Evolutionary conservation across 2,888 invertebrate species (phyloP).

Genomic region (Tetramorium bicarinatum): DNA sequence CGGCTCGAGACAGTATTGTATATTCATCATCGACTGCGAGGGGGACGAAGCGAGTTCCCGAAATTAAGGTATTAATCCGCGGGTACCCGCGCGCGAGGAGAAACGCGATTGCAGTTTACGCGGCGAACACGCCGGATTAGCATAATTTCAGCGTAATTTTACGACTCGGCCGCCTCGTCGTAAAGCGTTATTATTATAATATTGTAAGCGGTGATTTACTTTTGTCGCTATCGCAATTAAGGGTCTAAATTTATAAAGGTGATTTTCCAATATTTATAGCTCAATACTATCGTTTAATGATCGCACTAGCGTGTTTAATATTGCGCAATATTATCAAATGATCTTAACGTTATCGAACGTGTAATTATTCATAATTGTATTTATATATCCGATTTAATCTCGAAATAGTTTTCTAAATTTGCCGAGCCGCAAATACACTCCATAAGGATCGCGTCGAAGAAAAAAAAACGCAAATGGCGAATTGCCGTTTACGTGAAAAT

Average conservation of each 20-base stretch:
- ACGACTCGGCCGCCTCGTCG: slow-evolving; percentile 32
- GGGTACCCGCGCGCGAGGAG: slow-evolving; percentile 33
- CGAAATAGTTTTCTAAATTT: neutral
- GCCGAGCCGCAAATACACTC: neutral
- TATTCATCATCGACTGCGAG: slow-evolving; percentile 55
- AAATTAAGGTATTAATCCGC: slow-evolving; percentile 59
- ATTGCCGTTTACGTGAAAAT: neutral
- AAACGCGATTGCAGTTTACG: slow-evolving; percentile 37
- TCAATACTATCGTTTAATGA: slow-evolving; percentile 13
- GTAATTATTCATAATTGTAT: slow-evolving; percentile 24
- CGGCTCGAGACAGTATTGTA: slow-evolving; percentile 57
- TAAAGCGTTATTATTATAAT: slow-evolving; percentile 52
- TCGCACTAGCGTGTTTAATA: slow-evolving; percentile 30
- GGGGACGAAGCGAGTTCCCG: slow-evolving; percentile 14
- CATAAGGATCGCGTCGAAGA: neutral
- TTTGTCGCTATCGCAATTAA: slow-evolving; percentile 35
- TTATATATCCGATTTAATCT: slow-evolving; percentile 4
- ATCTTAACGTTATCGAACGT: slow-evolving; percentile 5
- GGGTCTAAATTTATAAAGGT: slow-evolving; percentile 34
- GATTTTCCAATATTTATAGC: slow-evolving; percentile 23
- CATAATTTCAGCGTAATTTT: slow-evolving; percentile 52
- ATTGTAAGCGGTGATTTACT: slow-evolving; percentile 46
- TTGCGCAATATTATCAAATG: slow-evolving; percentile 27
- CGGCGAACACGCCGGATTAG: slow-evolving; percentile 41
- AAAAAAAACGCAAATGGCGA: neutral